These are phyloP conservation scores for Epiblema foenella DNA, from an alignment of 2,888 invertebrate genomes.

Conservation along the genomic window DNA sequence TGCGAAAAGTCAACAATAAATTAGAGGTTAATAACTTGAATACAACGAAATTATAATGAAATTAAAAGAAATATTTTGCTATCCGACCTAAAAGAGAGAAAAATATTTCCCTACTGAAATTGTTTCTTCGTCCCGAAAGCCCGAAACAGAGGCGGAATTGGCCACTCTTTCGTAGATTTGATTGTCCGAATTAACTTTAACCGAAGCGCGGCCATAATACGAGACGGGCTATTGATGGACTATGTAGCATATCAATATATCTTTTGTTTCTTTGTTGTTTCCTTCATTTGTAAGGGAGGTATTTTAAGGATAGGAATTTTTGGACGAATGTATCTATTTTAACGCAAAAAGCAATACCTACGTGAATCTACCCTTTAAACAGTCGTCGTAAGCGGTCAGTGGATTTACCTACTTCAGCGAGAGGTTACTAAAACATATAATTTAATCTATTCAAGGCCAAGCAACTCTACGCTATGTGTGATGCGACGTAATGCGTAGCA, in stretches of 20 bases:
- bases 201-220: constrained; percentile 54
- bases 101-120: constrained; percentile 21
- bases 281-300: neutral
- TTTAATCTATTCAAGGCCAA: no score
- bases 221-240: constrained; percentile 41
- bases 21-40: no score
- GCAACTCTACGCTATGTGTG: no score
- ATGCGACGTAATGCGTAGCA: no score
- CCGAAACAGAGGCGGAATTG: constrained; percentile 53
- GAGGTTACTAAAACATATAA: no score
- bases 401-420: no score
- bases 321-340: neutral
- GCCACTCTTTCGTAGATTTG: constrained; percentile 62
- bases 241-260: constrained; percentile 30
- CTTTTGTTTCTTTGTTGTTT: constrained; percentile 35
- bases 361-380: no score
- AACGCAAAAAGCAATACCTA: no score
- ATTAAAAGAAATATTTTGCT: no score
- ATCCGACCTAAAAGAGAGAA: neutral
- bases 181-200: constrained; percentile 74
- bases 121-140: constrained; percentile 43
- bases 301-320: neutral
- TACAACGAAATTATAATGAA: no score
- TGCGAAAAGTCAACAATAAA: no score
- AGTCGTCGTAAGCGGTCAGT: no score